These are phyloP conservation scores for Danio tinwini DNA, from an alignment of 2,797 vertebrate genomes.

Conservation along the genomic window DNA sequence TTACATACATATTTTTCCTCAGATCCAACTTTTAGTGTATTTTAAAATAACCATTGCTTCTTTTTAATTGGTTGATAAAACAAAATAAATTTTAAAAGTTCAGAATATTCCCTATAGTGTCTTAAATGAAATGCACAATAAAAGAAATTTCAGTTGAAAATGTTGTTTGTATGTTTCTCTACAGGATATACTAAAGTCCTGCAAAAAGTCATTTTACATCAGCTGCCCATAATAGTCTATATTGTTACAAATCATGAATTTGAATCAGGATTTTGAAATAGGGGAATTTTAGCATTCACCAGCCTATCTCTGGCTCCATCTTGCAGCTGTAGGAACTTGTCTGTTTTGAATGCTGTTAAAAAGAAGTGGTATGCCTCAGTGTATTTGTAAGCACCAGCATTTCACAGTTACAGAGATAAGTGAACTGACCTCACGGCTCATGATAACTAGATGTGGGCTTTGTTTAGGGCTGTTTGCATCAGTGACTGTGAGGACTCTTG, in stretches of 20 bases:
- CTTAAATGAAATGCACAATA: background rate
- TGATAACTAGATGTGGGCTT: constrained; percentile 17
- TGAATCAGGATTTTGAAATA: constrained; percentile 8
- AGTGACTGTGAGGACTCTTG: background rate
- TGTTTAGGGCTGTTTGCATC: background rate
- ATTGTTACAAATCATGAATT: background rate
- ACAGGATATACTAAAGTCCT: background rate
- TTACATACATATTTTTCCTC: background rate
- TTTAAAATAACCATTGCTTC: background rate
- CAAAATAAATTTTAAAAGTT: background rate
- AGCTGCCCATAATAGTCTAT: background rate
- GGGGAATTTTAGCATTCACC: constrained; percentile 47
- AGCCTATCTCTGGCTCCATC: constrained; percentile 79
- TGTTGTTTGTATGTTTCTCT: background rate
- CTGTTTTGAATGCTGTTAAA: constrained; percentile 56
- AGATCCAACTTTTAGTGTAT: no score
- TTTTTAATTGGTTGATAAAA: background rate
- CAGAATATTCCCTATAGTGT: background rate
- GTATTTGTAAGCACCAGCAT: constrained; percentile 60
- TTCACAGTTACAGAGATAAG: constrained; percentile 50
- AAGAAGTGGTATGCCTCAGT: constrained; percentile 58
- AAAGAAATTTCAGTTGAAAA: background rate
- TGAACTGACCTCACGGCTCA: constrained; percentile 47
- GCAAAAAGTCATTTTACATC: background rate
- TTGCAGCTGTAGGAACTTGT: constrained; percentile 54